Evolutionary conservation across 2,888 invertebrate genomes (phyloP), one percentile per base, ranked within the genome.

Genomic region (Mimumesa dahlbomi): DNA sequence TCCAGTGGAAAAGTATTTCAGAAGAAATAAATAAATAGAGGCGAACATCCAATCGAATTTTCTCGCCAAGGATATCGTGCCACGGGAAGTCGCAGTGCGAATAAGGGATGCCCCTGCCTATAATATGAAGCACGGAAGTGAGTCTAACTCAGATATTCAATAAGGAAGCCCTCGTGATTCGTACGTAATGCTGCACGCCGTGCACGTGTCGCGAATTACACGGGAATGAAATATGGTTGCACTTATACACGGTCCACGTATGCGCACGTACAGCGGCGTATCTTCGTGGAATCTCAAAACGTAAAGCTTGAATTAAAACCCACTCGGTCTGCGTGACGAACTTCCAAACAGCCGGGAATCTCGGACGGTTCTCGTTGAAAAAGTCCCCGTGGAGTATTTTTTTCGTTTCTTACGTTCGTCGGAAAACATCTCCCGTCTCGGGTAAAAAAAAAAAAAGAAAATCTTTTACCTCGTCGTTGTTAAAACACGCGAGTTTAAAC

Each of bases 121-220:
- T 36, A 43, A 38, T 31, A 54, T 53, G 45, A 53, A 42, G 46
- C 48, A 50, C 50, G 50, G 50, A 50, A 50, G 50, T 36, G 40
- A 34, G 52, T 38, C 22, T 14, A n/a, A 25, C 40, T 53, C 50
- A 58, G 65, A 52, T 58, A 65, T 65, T 65, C 22, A 48, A 66
- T 66, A 61, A 66, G 66, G 66, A 61, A 66, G 54, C 53, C 53
- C 18, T 9, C 22, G 58, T 40, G 65, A 57, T 65, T 58, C 58
- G 58, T 42, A 54, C 29, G 54, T 65, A 52, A 58, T 46, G 36
- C 48, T 46, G 36, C 16, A 16, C 46, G 16, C 31, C 21, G 11
- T 16, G 61, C 42, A 36, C 66, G 66, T 66, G 66, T 49, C 66
- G 49, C 61, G 66, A 66, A 66, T 66, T 61, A 54, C 61, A 42